A percentile compares a stretch with the other conserved stretches of the same genome.
phyloP scores from a whole-genome alignment of 2,797 vertebrate species.

The Australoheros facetus region DNA sequence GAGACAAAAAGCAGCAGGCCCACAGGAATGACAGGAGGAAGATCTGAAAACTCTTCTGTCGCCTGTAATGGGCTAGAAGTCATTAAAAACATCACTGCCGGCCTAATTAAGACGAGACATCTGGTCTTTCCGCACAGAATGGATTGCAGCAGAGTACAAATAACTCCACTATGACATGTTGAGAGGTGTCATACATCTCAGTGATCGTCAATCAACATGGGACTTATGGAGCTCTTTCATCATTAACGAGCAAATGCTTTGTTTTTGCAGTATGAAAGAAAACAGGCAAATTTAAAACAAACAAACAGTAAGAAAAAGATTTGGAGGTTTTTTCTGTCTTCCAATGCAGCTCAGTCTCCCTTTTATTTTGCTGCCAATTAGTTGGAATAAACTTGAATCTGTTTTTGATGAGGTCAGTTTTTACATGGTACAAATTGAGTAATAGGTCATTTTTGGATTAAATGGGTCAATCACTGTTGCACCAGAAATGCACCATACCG shows the following conservation, averaged over 20 bases:
- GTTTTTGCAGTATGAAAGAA: constrained; percentile 74
- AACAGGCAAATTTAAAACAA: constrained; percentile 58
- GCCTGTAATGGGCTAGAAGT: constrained; percentile 83
- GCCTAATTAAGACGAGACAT: constrained; percentile 88
- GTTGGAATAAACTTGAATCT: constrained; percentile 70
- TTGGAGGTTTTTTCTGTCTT: constrained; percentile 51
- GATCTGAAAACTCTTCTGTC: constrained; percentile 76
- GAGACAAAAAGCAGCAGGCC: constrained; percentile 73
- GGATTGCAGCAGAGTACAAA: constrained; percentile 82
- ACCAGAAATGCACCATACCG: background rate
- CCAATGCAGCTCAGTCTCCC: constrained; percentile 57
- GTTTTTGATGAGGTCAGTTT: constrained; percentile 60
- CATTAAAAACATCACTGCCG: constrained; percentile 86
- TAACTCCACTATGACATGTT: constrained; percentile 84
- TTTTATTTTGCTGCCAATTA: constrained; percentile 79
- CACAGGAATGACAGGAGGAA: constrained; percentile 76
- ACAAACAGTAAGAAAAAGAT: constrained; percentile 8
- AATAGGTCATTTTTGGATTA: constrained; percentile 24
- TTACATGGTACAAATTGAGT: constrained; percentile 27
- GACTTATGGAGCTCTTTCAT: constrained; percentile 80
- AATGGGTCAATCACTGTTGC: constrained; percentile 30
- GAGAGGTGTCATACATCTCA: constrained; percentile 87
- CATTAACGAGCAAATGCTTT: constrained; percentile 81
- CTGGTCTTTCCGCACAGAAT: constrained; percentile 84
- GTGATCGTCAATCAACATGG: constrained; percentile 84